These are phyloP conservation scores for Nezara viridula DNA, from an alignment of 2,888 invertebrate genomes.

Conservation along the genomic window DNA sequence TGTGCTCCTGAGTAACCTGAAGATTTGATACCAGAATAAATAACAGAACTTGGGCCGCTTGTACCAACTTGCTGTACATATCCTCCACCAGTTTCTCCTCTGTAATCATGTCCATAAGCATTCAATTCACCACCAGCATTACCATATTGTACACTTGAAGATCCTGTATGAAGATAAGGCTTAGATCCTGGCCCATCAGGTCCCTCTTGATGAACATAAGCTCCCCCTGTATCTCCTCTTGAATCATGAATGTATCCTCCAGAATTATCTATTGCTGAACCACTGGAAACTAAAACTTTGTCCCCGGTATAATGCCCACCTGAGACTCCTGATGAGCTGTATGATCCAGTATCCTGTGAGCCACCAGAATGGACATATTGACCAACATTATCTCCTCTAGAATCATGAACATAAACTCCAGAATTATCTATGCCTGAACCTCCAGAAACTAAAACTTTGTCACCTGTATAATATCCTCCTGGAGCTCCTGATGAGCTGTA, in stretches of 20 bases:
- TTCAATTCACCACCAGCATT: background rate
- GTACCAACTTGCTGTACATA: background rate
- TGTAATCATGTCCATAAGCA: background rate
- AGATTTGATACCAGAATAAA: background rate
- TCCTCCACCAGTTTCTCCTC: background rate
- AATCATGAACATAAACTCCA: conserved; percentile 62
- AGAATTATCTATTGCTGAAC: background rate
- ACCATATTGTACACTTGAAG: background rate
- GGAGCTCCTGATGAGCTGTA: conserved; percentile 7
- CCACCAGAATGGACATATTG: conserved; percentile 59
- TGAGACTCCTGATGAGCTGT: background rate
- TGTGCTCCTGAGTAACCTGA: background rate
- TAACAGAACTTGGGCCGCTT: background rate
- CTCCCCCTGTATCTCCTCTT: conserved; percentile 64
- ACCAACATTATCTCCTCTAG: conserved; percentile 62
- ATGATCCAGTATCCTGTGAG: conserved; percentile 4
- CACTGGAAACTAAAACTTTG: background rate
- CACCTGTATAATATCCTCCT: background rate
- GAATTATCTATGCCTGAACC: conserved; percentile 31
- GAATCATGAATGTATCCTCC: conserved; percentile 65
- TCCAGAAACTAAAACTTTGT: conserved; percentile 26
- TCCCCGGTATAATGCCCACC: background rate
- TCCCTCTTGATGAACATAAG: conserved; percentile 62
- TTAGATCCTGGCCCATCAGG: conserved; percentile 56
- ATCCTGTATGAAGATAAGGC: conserved; percentile 58